Evolutionary conservation across 2,113 vertebrate genomes (phyloP).

Genomic region (Oriolus oriolus): DNA sequence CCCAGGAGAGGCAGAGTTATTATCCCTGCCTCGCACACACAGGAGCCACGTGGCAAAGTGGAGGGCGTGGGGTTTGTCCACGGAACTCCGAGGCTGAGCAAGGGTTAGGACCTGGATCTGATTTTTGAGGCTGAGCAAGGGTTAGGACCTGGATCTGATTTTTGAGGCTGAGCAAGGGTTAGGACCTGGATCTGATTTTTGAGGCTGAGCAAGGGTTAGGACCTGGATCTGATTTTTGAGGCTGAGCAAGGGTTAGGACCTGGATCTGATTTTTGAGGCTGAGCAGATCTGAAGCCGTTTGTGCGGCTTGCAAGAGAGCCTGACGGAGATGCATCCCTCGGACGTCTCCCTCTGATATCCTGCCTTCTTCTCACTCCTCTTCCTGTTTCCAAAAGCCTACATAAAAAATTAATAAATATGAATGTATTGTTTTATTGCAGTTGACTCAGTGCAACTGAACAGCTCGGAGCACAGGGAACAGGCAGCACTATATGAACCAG

Average conservation of each 20-base stretch:
- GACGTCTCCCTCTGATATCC: neutral
- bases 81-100: neutral
- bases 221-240: neutral
- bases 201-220: neutral
- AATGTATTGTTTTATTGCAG: conserved; percentile 35
- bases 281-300: neutral
- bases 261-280: neutral
- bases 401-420: conserved; percentile 39
- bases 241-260: neutral
- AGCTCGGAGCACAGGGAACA: conserved; percentile 8
- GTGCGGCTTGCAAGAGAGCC: neutral
- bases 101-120: neutral
- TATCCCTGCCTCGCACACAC: neutral
- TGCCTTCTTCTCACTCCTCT: neutral
- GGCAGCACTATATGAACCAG: conserved; percentile 2
- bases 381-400: conserved; percentile 14
- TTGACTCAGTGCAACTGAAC: neutral
- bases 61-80: neutral
- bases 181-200: neutral
- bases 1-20: conserved; percentile 20
- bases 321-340: neutral
- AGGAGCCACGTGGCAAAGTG: neutral
- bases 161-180: neutral
- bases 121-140: neutral
- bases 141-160: no score